Conservation (phyloP, 2,113 vertebrate species). For the Notarius lentiginosus region DNA sequence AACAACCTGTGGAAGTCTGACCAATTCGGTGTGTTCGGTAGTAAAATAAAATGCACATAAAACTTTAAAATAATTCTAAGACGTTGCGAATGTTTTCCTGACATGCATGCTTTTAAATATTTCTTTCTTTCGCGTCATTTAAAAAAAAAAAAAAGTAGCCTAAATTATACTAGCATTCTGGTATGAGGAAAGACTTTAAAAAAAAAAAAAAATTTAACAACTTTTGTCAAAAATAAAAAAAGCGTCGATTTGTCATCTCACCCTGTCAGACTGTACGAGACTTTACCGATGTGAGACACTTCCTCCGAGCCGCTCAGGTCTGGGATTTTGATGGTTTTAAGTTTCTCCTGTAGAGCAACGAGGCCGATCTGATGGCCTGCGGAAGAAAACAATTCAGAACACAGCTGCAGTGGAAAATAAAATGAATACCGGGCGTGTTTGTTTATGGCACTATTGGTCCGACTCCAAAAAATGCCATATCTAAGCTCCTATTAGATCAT, state of each 20-base stretch:
- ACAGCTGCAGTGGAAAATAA: neutral
- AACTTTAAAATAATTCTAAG: neutral
- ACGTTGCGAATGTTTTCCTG: too few species aligned
- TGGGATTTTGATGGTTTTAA: conserved; percentile 64
- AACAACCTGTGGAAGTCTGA: neutral
- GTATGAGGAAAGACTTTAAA: neutral
- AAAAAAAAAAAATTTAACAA: too few species aligned
- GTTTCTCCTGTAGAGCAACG: conserved; percentile 60
- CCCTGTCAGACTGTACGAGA: conserved; percentile 70
- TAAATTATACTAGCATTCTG: neutral
- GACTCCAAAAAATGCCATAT: too few species aligned
- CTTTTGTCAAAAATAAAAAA: neutral
- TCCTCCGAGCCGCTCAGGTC: conserved; percentile 65
- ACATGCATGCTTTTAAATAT: too few species aligned
- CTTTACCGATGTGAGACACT: conserved; percentile 67
- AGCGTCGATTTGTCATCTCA: conserved; percentile 43
- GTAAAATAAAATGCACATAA: too few species aligned
- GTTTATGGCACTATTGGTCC: neutral
- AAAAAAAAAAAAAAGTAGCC: too few species aligned
- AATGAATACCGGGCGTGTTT: neutral
- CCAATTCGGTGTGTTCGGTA: neutral
- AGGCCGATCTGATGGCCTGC: conserved; percentile 70
- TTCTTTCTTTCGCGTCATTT: too few species aligned
- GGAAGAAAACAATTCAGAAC: neutral
- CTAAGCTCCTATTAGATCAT: too few species aligned